Percentiles rank a stretch among this genome's conserved stretches.
Evolutionary conservation across 2,113 vertebrate genomes (phyloP).

Genomic region (Boulengeromyrus knoepffleri): DNA sequence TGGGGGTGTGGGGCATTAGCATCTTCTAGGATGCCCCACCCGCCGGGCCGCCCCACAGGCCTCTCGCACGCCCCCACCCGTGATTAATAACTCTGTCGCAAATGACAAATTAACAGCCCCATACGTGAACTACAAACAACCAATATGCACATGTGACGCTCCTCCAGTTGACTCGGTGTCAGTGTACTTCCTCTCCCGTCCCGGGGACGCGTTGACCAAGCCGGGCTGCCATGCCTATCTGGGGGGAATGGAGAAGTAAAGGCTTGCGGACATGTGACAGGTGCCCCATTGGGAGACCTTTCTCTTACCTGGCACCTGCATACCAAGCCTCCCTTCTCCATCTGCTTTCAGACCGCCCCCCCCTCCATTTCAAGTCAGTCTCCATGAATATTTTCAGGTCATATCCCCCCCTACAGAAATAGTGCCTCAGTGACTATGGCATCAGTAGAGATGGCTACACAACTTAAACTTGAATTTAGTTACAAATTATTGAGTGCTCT

Average conservation of each 20-base stretch:
- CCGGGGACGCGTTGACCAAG: conserved; percentile 25
- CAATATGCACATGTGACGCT: neutral
- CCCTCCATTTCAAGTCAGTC: neutral
- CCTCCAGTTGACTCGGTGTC: conserved; percentile 14
- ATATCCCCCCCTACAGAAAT: neutral
- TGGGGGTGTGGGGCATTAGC: conserved; percentile 22
- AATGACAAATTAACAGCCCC: conserved; percentile 54
- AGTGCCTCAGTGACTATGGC: neutral
- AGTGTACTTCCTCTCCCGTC: conserved; percentile 22
- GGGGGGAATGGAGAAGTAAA: neutral
- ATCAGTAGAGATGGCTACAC: neutral
- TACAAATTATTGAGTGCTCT: neutral
- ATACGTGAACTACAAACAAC: conserved; percentile 43
- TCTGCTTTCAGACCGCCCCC: neutral
- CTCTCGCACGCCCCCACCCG: conserved; percentile 34
- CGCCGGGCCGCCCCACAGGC: conserved; percentile 44
- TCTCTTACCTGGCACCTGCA: neutral
- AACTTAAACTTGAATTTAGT: neutral
- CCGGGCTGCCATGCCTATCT: neutral
- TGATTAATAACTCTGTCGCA: conserved; percentile 61
- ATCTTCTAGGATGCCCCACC: conserved; percentile 48
- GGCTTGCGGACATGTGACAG: conserved; percentile 2
- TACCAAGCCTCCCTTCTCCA: neutral
- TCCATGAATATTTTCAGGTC: neutral
- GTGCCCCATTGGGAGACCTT: neutral